A percentile compares a stretch with the other conserved stretches of the same genome.
These are phyloP conservation scores for Orchestia grillus DNA, from an alignment of 1,140 invertebrate species.

Conservation along the genomic window DNA sequence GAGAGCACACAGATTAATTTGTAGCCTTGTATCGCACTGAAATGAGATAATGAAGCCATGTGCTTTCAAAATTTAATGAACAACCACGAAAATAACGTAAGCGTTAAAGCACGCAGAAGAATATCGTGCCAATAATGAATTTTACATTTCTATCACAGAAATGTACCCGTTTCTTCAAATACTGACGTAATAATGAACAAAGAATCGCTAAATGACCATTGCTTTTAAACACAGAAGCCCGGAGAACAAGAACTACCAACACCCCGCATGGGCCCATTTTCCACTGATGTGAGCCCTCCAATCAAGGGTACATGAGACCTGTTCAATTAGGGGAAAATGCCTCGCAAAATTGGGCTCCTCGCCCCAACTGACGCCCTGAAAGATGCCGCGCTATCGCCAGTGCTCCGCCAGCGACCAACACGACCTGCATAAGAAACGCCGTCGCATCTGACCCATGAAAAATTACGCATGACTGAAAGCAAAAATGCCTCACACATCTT, in stretches of 20 bases:
- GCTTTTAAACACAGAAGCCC: background rate
- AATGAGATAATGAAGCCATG: background rate
- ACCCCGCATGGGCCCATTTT: background rate
- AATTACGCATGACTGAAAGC: background rate
- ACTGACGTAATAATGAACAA: background rate
- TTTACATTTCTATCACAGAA: background rate
- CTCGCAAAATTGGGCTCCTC: background rate
- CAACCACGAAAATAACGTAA: background rate
- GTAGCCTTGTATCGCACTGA: background rate
- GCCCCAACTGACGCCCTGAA: background rate
- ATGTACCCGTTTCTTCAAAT: background rate
- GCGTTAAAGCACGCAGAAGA: too few relatives aligned
- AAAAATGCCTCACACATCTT: background rate
- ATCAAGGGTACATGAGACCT: too few relatives aligned
- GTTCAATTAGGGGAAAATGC: too few relatives aligned
- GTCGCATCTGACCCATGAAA: background rate
- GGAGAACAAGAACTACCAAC: background rate
- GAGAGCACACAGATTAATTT: background rate
- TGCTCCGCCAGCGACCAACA: background rate
- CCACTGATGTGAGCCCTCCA: background rate
- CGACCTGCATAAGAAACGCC: background rate
- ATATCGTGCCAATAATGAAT: background rate
- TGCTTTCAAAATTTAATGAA: background rate
- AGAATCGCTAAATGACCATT: background rate
- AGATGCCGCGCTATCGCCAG: background rate